Evolutionary conservation across 2,888 invertebrate species (phyloP).

Genomic region (Agrotis exclamationis): DNA sequence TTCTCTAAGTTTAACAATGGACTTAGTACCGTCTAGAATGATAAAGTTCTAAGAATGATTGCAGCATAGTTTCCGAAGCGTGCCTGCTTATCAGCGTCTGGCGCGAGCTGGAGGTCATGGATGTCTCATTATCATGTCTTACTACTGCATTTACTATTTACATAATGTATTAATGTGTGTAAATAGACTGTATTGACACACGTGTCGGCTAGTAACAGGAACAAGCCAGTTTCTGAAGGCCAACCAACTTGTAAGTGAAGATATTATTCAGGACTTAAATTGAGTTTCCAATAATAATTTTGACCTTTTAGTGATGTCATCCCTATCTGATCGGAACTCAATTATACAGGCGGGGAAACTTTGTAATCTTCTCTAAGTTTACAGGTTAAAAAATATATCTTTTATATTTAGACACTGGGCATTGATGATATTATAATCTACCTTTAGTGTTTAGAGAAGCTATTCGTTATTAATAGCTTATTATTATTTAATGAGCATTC

Average conservation of each 20-base stretch:
- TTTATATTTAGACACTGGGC: background rate
- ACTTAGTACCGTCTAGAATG: background rate
- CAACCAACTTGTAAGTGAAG: constrained; percentile 1
- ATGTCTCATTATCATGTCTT: constrained; percentile 23
- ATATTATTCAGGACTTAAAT: constrained; percentile 19
- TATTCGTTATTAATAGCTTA: background rate
- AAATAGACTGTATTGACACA: constrained; percentile 33
- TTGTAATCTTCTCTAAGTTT: constrained; percentile 34
- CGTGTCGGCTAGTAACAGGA: constrained; percentile 10
- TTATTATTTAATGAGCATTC: background rate
- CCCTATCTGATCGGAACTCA: constrained; percentile 21
- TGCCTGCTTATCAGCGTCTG: constrained; percentile 45
- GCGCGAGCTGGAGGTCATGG: constrained; percentile 52
- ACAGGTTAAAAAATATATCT: background rate
- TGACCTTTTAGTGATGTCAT: constrained; percentile 9
- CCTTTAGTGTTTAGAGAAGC: background rate
- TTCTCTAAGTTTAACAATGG: background rate
- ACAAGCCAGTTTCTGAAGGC: constrained; percentile 30
- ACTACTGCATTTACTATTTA: constrained; percentile 16
- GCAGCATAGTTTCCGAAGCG: constrained; percentile 36
- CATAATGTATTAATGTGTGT: constrained; percentile 20
- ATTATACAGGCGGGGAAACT: constrained; percentile 22
- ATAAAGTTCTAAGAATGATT: constrained; percentile 9
- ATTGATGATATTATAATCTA: constrained; percentile 22
- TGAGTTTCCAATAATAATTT: constrained; percentile 23